Evolutionary conservation across 2,797 vertebrate species (phyloP), one percentile per base, ranked within the genome.

Genomic region (Austrolebias charrua): DNA sequence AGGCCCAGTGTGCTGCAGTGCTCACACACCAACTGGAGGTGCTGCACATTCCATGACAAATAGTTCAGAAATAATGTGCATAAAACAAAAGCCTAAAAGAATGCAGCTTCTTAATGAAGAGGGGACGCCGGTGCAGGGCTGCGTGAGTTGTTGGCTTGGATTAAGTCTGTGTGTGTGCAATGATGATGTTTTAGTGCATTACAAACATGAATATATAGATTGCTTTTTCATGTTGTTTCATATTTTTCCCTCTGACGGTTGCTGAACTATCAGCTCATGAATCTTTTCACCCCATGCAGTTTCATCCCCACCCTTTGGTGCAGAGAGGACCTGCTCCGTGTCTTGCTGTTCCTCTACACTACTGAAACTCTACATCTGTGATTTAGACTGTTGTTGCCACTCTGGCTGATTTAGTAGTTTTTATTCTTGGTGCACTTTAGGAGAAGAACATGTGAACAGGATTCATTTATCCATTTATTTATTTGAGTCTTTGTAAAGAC

Each of bases 31-130:
- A 60, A 67, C 38, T 24, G 63, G 66, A 73, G 73, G 82, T 83
- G 87, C 86, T 84, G 88, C 75, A 82, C 86, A 93, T 93, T 91
- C 92, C 86, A 4, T 90, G 87, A 91, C 87, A 93, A 93, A 88
- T 94, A 92, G 92, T 91, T 92, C 91, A 85, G 90, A 93, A 94
- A 83, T 94, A 93, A 94, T 93, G 88, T 57, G 77, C 72, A 76
- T 83, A 62, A 89, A 91, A 92, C 88, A 91, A 91, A 91, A 87
- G 88, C 71, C 81, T 82, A 61, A 86, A 90, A 91, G 88, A 88
- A 88, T 87, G 86, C 88, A 81, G 79, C 76, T 84, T 90, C 74
- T 79, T 90, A 89, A 90, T 91, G 84, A 89, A 85, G 63, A 60
- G 48, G 62, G 76, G 75, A 79, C 52, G 81, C 75, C 84, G 72